These are phyloP conservation scores for Clinocottus analis DNA, from an alignment of 2,113 vertebrate genomes.

Conservation along the genomic window DNA sequence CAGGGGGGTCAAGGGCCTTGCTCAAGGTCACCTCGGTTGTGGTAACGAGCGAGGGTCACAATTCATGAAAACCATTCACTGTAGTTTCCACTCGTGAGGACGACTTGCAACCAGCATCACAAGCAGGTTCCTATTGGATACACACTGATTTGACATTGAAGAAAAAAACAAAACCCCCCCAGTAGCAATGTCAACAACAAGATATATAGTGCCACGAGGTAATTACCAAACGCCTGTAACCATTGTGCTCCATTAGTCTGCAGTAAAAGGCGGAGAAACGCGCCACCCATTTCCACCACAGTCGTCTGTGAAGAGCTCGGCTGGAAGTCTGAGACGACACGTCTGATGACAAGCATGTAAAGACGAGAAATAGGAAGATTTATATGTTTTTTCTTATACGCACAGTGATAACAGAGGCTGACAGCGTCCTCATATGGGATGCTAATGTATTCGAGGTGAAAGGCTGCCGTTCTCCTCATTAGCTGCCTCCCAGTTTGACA, in stretches of 20 bases:
- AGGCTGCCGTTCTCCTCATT: slow-evolving; percentile 65
- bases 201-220: not conserved
- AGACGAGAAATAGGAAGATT: not conserved
- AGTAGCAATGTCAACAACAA: not conserved
- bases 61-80: not conserved
- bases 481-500: slow-evolving; percentile 60
- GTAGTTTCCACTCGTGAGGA: not conserved
- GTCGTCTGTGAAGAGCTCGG: not conserved
- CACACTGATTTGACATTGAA: not conserved
- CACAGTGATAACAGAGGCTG: slow-evolving; percentile 38
- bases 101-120: not conserved
- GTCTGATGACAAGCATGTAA: slow-evolving; percentile 25
- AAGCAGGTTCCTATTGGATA: not conserved
- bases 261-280: too few relatives aligned
- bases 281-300: not conserved
- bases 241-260: not conserved
- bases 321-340: slow-evolving; percentile 3
- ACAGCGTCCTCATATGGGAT: slow-evolving; percentile 53
- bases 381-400: not conserved
- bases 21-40: not conserved
- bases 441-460: slow-evolving; percentile 71
- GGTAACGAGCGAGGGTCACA: too few relatives aligned
- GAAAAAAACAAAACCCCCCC: too few relatives aligned
- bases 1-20: not conserved
- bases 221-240: slow-evolving; percentile 6